Conservation (phyloP, 1,140 invertebrate species). For the Apis dorsata region DNA sequence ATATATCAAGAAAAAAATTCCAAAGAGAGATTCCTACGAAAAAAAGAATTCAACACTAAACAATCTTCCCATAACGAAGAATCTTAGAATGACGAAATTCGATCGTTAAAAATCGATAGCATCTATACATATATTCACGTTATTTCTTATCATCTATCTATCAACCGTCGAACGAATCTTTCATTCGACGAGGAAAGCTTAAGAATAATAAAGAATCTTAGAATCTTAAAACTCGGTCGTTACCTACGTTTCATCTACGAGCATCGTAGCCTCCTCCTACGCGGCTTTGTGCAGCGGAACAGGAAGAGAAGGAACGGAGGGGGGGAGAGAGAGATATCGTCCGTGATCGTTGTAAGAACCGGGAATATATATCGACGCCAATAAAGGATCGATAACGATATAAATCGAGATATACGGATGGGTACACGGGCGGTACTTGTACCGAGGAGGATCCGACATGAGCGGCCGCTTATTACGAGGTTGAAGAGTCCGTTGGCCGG, state of each 20-base stretch:
- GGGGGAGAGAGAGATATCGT: constrained; percentile 17
- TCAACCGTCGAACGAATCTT: too few relatives aligned
- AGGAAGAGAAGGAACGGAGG: constrained; percentile 6
- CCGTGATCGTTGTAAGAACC: constrained; percentile 58
- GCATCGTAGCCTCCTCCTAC: constrained; percentile 61
- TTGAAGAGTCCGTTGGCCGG: constrained; percentile 67
- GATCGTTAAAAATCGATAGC: too few relatives aligned
- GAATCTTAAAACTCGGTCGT: constrained; percentile 35
- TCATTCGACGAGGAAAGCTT: background rate
- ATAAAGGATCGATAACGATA: constrained; percentile 79
- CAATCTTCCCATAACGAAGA: too few relatives aligned
- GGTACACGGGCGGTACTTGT: constrained; percentile 77
- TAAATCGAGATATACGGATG: constrained; percentile 79
- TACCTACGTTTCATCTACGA: constrained; percentile 55
- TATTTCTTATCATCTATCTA: too few relatives aligned
- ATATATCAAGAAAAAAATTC: too few relatives aligned
- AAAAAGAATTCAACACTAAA: too few relatives aligned
- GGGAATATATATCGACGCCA: constrained; percentile 75
- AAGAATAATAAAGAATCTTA: background rate
- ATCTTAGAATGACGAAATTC: too few relatives aligned
- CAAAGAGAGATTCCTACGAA: too few relatives aligned
- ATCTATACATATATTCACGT: too few relatives aligned
- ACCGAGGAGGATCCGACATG: constrained; percentile 73
- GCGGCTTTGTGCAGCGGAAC: constrained; percentile 1
- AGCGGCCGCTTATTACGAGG: constrained; percentile 76